A percentile compares a stretch with the other conserved stretches of the same genome.
These are phyloP conservation scores for Phortica okadai DNA, from an alignment of 2,888 invertebrate species.

Conservation along the genomic window DNA sequence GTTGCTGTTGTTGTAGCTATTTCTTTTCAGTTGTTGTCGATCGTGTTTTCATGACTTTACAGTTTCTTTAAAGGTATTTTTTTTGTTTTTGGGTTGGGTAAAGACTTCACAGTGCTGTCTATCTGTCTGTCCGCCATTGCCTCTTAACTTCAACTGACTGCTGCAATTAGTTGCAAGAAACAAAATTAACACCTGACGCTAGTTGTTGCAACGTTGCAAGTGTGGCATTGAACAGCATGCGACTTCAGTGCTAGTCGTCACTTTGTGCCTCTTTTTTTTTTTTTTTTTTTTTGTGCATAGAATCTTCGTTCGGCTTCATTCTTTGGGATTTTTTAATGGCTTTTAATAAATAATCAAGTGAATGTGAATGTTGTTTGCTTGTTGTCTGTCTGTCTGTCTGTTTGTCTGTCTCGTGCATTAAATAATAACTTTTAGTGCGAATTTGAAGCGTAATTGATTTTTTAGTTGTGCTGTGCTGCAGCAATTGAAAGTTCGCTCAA, in stretches of 20 bases:
- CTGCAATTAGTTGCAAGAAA: constrained; percentile 19
- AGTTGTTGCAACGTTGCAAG: not conserved
- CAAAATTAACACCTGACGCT: constrained; percentile 21
- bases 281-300: not conserved
- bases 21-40: constrained; percentile 5
- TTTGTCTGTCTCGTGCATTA: not conserved
- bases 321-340: not conserved
- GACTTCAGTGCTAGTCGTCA: not conserved
- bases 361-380: not conserved
- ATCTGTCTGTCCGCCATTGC: not conserved
- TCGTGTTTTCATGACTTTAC: constrained; percentile 28
- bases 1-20: not conserved
- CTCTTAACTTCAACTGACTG: constrained; percentile 6
- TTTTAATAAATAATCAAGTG: constrained; percentile 3
- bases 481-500: too few species aligned
- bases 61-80: constrained; percentile 8
- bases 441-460: not conserved
- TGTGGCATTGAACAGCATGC: not conserved
- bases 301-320: too few species aligned
- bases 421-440: not conserved
- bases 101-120: not conserved
- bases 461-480: not conserved
- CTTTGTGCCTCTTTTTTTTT: not conserved
- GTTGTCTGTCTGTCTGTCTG: not conserved
- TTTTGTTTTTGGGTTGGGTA: constrained; percentile 20